These are phyloP conservation scores for Carapus acus DNA, from an alignment of 2,797 vertebrate species.

Conservation along the genomic window DNA sequence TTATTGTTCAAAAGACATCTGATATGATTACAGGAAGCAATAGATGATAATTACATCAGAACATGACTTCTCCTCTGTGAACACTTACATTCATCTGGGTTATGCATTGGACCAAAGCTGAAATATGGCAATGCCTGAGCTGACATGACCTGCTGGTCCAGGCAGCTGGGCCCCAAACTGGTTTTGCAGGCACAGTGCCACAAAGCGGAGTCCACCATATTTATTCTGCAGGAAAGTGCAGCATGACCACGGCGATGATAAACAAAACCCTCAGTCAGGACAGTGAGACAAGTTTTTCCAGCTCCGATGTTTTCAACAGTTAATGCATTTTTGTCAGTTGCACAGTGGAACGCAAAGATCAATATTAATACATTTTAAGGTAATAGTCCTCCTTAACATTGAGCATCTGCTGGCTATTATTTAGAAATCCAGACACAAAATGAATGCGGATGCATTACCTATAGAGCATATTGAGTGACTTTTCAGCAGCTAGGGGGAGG, in stretches of 20 bases:
- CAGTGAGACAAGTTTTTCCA: too few relatives aligned
- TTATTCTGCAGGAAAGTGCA: slow-evolving; percentile 1
- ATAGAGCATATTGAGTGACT: too few relatives aligned
- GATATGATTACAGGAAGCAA: slow-evolving; percentile 95
- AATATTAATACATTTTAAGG: slow-evolving; percentile 13
- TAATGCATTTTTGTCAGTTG: slow-evolving; percentile 1
- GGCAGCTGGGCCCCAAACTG: not conserved
- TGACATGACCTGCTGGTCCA: slow-evolving; percentile 43
- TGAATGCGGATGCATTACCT: too few relatives aligned
- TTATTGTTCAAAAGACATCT: slow-evolving; percentile 90
- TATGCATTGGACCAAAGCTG: slow-evolving; percentile 68
- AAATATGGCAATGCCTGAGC: slow-evolving; percentile 63
- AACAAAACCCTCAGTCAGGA: too few relatives aligned
- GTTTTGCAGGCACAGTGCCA: slow-evolving; percentile 43
- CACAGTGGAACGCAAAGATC: slow-evolving; percentile 8
- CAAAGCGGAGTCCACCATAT: slow-evolving; percentile 8
- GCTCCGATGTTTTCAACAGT: too few relatives aligned
- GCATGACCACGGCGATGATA: not conserved
- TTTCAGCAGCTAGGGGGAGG: too few relatives aligned
- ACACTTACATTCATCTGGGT: slow-evolving; percentile 77
- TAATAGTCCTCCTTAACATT: slow-evolving; percentile 1
- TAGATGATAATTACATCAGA: slow-evolving; percentile 95
- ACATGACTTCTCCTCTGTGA: slow-evolving; percentile 77
- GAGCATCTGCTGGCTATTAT: slow-evolving; percentile 4
- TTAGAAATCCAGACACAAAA: too few relatives aligned